Percentiles rank a stretch among this genome's conserved stretches.
Evolutionary conservation across 2,888 invertebrate genomes (phyloP).

Genomic region (Hypercompe scribonia): DNA sequence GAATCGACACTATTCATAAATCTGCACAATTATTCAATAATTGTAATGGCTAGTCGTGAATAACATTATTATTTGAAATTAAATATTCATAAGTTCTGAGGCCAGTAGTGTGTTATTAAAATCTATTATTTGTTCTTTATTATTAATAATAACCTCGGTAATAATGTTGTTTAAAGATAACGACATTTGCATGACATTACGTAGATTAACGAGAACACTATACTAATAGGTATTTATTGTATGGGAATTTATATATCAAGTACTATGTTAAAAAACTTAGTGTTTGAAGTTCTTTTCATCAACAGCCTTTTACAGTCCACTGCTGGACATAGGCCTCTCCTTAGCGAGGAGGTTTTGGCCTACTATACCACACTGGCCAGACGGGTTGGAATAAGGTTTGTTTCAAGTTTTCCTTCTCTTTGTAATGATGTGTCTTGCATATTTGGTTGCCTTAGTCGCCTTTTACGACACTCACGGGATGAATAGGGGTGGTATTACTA

Average conservation of each 20-base stretch:
- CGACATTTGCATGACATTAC: slow-evolving; percentile 37
- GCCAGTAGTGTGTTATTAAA: slow-evolving; percentile 48
- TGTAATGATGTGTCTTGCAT: too few species aligned
- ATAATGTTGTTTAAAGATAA: slow-evolving; percentile 14
- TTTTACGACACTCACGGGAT: too few species aligned
- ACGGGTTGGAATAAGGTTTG: too few species aligned
- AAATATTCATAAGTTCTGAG: slow-evolving; percentile 39
- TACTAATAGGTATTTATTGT: slow-evolving; percentile 17
- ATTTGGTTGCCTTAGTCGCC: too few species aligned
- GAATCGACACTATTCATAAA: slow-evolving; percentile 6
- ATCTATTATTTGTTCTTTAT: slow-evolving; percentile 58
- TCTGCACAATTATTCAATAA: slow-evolving; percentile 11
- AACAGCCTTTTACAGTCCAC: too few species aligned
- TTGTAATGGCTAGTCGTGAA: slow-evolving; percentile 20
- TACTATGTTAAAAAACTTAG: neutral
- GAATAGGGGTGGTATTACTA: too few species aligned
- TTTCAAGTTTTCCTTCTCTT: too few species aligned
- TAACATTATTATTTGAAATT: slow-evolving; percentile 29
- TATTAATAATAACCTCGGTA: slow-evolving; percentile 50
- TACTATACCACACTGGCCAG: too few species aligned
- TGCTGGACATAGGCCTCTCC: too few species aligned
- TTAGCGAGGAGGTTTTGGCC: too few species aligned
- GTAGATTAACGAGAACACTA: slow-evolving; percentile 15
- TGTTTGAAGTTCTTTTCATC: neutral
- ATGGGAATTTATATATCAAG: neutral